Percentiles rank a stretch among this genome's conserved stretches.
Evolutionary conservation across 1,140 invertebrate species (phyloP).

Genomic region (Euglossa dilemma): DNA sequence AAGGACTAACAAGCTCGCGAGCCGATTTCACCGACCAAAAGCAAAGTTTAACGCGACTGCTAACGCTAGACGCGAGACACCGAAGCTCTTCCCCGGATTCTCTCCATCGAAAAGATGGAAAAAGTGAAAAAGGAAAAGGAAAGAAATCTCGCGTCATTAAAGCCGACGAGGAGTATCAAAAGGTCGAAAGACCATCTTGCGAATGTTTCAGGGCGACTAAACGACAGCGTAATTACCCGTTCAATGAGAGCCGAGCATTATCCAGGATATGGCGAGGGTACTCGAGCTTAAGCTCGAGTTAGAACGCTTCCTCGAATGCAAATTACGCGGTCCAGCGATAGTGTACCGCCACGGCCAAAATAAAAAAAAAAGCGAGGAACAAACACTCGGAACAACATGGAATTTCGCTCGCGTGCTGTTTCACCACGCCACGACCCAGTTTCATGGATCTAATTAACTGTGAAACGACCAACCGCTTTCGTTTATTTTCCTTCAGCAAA

Average conservation of each 20-base stretch:
- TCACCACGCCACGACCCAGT: conserved; percentile 52
- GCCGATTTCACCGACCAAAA: background rate
- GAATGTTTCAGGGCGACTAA: conserved; percentile 5
- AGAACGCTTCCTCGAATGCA: conserved; percentile 15
- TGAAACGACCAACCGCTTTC: conserved; percentile 40
- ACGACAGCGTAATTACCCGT: conserved; percentile 23
- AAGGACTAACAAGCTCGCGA: background rate
- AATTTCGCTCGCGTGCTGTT: conserved; percentile 15
- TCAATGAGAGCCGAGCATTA: conserved; percentile 16
- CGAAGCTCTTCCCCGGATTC: no score
- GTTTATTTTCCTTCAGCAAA: conserved; percentile 40
- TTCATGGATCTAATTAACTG: conserved; percentile 65
- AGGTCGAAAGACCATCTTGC: background rate
- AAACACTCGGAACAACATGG: background rate
- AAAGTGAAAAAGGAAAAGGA: no score
- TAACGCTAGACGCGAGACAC: no score
- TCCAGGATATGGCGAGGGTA: conserved; percentile 11
- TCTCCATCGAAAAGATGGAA: background rate
- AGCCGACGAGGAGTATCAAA: background rate
- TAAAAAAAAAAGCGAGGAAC: background rate
- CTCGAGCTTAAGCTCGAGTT: background rate
- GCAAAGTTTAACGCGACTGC: background rate
- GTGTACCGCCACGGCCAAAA: background rate
- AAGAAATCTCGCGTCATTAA: background rate
- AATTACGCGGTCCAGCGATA: conserved; percentile 17